These are phyloP conservation scores for Cantharis lateralis DNA, from an alignment of 2,888 invertebrate genomes.

Conservation along the genomic window DNA sequence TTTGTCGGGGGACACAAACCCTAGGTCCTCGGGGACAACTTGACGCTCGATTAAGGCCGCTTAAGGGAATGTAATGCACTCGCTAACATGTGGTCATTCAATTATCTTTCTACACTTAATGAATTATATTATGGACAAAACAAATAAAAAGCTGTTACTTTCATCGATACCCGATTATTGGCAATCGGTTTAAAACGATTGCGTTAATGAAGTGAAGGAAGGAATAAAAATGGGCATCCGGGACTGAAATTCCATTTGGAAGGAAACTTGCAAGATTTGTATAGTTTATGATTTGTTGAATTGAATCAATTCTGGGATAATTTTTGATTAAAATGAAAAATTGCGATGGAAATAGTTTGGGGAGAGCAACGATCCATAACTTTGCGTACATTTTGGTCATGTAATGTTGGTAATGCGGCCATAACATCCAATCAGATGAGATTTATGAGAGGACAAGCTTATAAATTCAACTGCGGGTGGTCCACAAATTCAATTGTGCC, in stretches of 20 bases:
- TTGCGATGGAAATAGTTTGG: conserved; percentile 14
- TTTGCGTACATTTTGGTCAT: conserved; percentile 47
- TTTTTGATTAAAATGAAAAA: conserved; percentile 16
- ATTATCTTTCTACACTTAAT: conserved; percentile 44
- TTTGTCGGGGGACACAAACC: conserved; percentile 40
- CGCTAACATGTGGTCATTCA: conserved; percentile 50
- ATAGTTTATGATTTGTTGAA: background rate
- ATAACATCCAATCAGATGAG: conserved; percentile 58
- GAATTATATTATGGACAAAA: conserved; percentile 50
- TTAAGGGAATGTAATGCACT: conserved; percentile 54
- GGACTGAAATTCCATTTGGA: background rate
- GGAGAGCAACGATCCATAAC: conserved; percentile 39
- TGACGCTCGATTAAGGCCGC: conserved; percentile 57
- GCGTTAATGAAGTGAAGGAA: background rate
- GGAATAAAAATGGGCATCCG: background rate
- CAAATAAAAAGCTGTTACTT: conserved; percentile 17
- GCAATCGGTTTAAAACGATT: background rate
- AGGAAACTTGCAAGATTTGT: background rate
- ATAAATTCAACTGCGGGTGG: conserved; percentile 56
- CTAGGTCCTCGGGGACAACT: conserved; percentile 48
- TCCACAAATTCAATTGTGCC: conserved; percentile 56
- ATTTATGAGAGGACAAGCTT: conserved; percentile 55
- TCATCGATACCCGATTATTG: background rate
- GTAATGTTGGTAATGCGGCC: conserved; percentile 56
- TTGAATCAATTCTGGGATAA: conserved; percentile 1